A percentile compares a stretch with the other conserved stretches of the same genome.
These are phyloP conservation scores for Neoscelio sp. DNA, from an alignment of 2,888 invertebrate genomes.

Conservation along the genomic window DNA sequence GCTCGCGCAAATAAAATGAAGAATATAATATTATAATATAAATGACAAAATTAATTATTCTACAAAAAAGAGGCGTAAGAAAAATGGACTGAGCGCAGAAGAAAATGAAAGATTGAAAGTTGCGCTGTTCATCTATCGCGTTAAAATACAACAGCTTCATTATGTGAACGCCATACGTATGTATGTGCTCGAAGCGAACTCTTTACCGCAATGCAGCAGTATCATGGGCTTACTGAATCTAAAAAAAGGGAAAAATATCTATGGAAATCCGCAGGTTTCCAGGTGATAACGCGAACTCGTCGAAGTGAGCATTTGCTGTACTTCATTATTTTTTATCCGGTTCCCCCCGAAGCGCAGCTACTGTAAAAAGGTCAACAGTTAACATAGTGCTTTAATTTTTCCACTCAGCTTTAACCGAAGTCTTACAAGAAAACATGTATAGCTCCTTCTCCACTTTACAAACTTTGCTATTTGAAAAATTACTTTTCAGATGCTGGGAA, in stretches of 20 bases:
- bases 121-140: slow-evolving; percentile 19
- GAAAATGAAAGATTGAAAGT: slow-evolving; percentile 5
- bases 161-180: slow-evolving; percentile 13
- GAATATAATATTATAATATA: too few species aligned
- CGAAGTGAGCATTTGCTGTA: slow-evolving; percentile 11
- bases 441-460: too few species aligned
- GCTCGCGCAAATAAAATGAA: too few species aligned
- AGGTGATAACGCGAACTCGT: slow-evolving; percentile 22
- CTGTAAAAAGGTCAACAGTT: slow-evolving; percentile 10
- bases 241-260: slow-evolving; percentile 22
- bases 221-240: not conserved
- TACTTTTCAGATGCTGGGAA: too few species aligned
- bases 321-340: slow-evolving; percentile 1
- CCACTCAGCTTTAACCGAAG: too few species aligned
- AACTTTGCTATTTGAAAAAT: too few species aligned
- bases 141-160: slow-evolving; percentile 38
- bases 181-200: slow-evolving; percentile 5
- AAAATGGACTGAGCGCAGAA: not conserved
- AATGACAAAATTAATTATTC: too few species aligned
- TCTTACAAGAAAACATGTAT: too few species aligned
- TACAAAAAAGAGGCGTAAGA: not conserved
- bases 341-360: not conserved
- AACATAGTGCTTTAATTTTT: not conserved
- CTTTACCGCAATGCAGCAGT: slow-evolving; percentile 44
- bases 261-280: slow-evolving; percentile 1